Percentiles rank a stretch among this genome's conserved stretches.
Conservation (phyloP, 2,113 vertebrate species). For the Benitochromis conjunctus region DNA sequence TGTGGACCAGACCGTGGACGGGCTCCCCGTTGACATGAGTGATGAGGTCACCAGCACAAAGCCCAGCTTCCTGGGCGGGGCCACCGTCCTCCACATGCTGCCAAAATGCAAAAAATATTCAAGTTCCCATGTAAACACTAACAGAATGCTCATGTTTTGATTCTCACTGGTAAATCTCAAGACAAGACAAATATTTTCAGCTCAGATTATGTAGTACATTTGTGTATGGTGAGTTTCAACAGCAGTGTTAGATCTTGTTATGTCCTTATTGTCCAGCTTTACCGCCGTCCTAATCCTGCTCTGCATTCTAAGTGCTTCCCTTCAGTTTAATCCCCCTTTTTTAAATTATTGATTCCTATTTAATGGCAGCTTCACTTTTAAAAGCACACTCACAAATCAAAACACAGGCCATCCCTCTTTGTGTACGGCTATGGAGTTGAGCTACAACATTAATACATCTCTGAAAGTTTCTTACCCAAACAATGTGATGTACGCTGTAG, state of each 20-base stretch:
- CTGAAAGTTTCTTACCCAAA: slow-evolving; percentile 78
- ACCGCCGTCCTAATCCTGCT: not conserved
- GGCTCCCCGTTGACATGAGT: slow-evolving; percentile 96
- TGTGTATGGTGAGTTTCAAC: not conserved
- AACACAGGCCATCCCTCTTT: not conserved
- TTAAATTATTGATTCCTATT: not conserved
- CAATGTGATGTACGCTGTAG: slow-evolving; percentile 91
- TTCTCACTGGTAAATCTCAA: not conserved
- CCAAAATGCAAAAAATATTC: not conserved
- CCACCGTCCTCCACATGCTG: slow-evolving; percentile 92
- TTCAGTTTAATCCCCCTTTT: not conserved
- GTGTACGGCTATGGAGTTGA: not conserved
- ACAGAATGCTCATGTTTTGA: not conserved
- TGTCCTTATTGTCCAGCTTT: not conserved
- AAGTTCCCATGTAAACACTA: not conserved
- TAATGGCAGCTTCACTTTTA: not conserved
- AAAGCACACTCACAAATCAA: not conserved
- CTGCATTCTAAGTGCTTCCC: not conserved
- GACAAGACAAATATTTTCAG: not conserved
- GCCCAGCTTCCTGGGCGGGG: slow-evolving; percentile 87
- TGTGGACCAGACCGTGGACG: slow-evolving; percentile 91
- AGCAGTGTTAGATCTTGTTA: not conserved
- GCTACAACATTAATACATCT: not conserved
- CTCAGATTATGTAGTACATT: not conserved
- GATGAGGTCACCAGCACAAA: slow-evolving; percentile 92